Evolutionary conservation across 2,113 vertebrate species (phyloP), one percentile per base, ranked within the genome.

Genomic region (Plecotus auritus): DNA sequence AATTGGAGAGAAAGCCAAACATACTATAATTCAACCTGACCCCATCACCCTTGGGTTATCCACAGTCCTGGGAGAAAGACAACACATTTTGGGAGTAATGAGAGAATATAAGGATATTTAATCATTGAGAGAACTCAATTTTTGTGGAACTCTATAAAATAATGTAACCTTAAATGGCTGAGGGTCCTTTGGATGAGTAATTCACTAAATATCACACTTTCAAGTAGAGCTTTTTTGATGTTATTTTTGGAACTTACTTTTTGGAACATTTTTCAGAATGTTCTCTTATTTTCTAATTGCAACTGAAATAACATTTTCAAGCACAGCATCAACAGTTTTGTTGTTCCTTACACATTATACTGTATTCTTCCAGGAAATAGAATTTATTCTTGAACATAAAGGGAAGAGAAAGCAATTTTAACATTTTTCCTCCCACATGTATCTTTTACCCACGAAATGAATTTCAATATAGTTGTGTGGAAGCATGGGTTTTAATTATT

Each of bases 401-500:
- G 64, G 17, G 91, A 85, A 70, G 45, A 91, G 30, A 90, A 96
- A 90, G 18, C n/a, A 77, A 47, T 73, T 80, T 90, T 72, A 85
- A 84, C 59, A 35, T 59, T 11, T 56, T 91, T 40, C 73, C 45
- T 94, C 85, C 87, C 92, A 83, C 37, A 74, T 93, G 69, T 69
- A 59, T 85, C 35, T 95, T 95, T 83, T 93, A 77, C 22, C 40
- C 47, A 45, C 74, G 35, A 96, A 93, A 92, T 85, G 61, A 77
- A 85, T 95, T 97, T 88, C 28, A 92, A 54, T 91, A 92, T 93
- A n/a, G 82, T 94, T 88, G 30, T 86, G 16, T 92, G 59, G 77
- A 94, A 96, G 64, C 13, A 45, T 85, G 49, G 8, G 22, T 83
- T 88, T 92, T 95, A 94, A 96, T 94, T 96, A 93, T 95, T 97